These are phyloP conservation scores for Nemurella pictetii DNA, from an alignment of 2,888 invertebrate genomes.

Conservation along the genomic window DNA sequence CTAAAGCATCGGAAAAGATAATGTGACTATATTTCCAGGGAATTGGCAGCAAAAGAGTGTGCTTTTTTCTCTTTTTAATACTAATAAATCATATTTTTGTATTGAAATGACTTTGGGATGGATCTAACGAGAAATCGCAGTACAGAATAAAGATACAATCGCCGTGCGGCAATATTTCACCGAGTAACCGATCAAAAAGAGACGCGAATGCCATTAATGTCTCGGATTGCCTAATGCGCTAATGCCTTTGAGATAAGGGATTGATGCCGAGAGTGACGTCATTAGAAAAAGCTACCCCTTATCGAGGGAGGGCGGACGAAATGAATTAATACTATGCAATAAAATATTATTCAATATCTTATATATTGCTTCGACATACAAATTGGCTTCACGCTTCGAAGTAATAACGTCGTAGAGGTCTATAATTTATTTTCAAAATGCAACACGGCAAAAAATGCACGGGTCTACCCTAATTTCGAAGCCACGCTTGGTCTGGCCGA, in stretches of 20 bases:
- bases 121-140: not conserved
- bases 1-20: not conserved
- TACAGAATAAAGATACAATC: not conserved
- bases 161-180: not conserved
- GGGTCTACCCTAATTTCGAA: constrained; percentile 10
- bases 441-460: not conserved
- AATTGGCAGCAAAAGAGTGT: not conserved
- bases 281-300: constrained; percentile 1
- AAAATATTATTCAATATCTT: not conserved
- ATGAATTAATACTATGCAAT: not conserved
- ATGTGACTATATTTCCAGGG: not conserved
- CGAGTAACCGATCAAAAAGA: not conserved
- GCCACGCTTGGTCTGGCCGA: not conserved
- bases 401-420: not conserved
- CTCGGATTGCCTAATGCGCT: not conserved
- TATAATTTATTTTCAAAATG: not conserved
- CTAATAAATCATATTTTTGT: not conserved
- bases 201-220: not conserved
- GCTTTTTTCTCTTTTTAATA: not conserved
- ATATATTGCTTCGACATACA: not conserved
- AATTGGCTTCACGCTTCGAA: not conserved
- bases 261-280: constrained; percentile 20
- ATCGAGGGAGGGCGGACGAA: not conserved
- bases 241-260: constrained; percentile 15
- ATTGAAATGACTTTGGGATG: not conserved